Percentiles rank a stretch among this genome's conserved stretches.
These are phyloP conservation scores for Rhinophrynus dorsalis DNA, from an alignment of 2,797 vertebrate genomes.

Conservation along the genomic window DNA sequence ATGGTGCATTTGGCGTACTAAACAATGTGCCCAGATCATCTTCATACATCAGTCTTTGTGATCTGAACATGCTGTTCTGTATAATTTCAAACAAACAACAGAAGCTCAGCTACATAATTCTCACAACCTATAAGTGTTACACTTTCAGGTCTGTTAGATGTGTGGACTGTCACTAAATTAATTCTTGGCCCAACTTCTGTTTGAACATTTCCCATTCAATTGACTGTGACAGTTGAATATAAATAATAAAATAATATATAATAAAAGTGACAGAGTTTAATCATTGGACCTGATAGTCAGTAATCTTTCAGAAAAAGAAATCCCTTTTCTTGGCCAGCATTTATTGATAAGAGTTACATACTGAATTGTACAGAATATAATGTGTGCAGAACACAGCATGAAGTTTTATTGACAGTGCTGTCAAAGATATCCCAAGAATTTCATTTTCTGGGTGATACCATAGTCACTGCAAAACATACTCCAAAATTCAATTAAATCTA, in stretches of 20 bases:
- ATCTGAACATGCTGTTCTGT: neutral
- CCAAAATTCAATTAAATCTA: too few relatives aligned
- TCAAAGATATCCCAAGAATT: slow-evolving; percentile 8
- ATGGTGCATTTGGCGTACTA: too few relatives aligned
- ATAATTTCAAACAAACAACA: slow-evolving; percentile 1
- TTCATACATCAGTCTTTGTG: too few relatives aligned
- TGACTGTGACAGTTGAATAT: slow-evolving; percentile 24
- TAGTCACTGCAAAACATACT: too few relatives aligned
- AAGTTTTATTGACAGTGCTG: slow-evolving; percentile 21
- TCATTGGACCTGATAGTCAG: neutral
- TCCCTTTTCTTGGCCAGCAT: neutral
- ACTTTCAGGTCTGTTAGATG: neutral
- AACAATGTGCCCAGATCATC: too few relatives aligned
- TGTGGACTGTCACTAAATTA: slow-evolving; percentile 13
- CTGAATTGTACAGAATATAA: slow-evolving; percentile 19
- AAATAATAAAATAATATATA: slow-evolving; percentile 31
- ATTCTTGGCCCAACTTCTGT: slow-evolving; percentile 17
- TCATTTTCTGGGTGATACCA: neutral
- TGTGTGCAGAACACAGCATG: neutral
- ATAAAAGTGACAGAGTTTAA: slow-evolving; percentile 29
- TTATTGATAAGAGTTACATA: slow-evolving; percentile 18
- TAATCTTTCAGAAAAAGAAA: slow-evolving; percentile 6
- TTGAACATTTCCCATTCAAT: slow-evolving; percentile 20
- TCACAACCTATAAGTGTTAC: slow-evolving; percentile 15
- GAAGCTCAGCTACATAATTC: neutral